phyloP scores from a whole-genome alignment of 2,888 invertebrate genomes.

The Chrysodeixis includens region DNA sequence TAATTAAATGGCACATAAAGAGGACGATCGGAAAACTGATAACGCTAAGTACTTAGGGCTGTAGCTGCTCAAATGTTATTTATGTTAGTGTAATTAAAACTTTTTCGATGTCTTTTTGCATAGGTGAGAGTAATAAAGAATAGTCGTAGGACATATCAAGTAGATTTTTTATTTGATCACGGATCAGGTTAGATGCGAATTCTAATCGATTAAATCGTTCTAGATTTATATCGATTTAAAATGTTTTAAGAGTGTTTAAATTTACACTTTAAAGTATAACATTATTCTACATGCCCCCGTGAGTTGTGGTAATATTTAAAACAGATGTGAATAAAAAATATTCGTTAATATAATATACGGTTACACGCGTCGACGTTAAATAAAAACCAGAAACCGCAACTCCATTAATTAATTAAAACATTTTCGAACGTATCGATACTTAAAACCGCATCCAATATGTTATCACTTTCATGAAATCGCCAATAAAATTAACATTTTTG shows the following conservation, averaged over 20 bases:
- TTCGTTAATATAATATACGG: background rate
- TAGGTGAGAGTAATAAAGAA: background rate
- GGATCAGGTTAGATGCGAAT: too few species aligned
- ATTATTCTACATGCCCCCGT: too few species aligned
- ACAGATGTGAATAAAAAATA: background rate
- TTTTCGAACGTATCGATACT: conserved; percentile 55
- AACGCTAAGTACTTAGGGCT: conserved; percentile 65
- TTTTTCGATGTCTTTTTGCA: conserved; percentile 18
- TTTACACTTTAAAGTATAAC: too few species aligned
- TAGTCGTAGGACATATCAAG: background rate
- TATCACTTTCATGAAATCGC: conserved; percentile 70
- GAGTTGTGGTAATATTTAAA: background rate
- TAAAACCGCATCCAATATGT: conserved; percentile 57
- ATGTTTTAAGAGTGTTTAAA: too few species aligned
- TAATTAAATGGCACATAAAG: conserved; percentile 79
- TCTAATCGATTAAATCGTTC: too few species aligned
- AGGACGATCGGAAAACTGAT: conserved; percentile 71
- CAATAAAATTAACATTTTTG: conserved; percentile 73
- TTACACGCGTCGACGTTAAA: background rate
- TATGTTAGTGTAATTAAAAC: conserved; percentile 51
- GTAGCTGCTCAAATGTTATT: conserved; percentile 55
- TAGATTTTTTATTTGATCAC: background rate
- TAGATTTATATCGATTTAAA: too few species aligned
- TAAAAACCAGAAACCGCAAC: conserved; percentile 14
- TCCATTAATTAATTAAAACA: conserved; percentile 37